Evolutionary conservation across 2,113 vertebrate species (phyloP).

Genomic region (Synchiropus splendidus): DNA sequence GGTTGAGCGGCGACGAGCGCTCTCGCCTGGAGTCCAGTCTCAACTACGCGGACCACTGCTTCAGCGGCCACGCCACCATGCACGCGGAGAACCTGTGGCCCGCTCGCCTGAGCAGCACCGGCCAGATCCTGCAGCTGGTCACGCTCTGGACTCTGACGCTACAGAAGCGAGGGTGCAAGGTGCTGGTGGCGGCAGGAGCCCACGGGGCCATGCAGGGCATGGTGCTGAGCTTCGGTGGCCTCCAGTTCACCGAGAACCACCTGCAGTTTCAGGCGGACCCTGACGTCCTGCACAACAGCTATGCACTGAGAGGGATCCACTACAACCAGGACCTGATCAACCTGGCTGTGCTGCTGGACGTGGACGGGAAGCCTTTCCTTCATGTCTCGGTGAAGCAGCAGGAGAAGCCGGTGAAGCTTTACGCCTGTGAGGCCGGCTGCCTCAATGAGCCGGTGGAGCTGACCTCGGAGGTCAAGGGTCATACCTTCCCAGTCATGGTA

Average conservation of each 20-base stretch:
- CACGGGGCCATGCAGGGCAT: conserved; percentile 91
- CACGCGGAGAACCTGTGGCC: conserved; percentile 95
- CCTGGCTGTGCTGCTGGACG: conserved; percentile 80
- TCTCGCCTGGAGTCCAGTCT: conserved; percentile 78
- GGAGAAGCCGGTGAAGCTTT: conserved; percentile 81
- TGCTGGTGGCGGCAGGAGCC: conserved; percentile 77
- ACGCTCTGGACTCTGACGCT: conserved; percentile 89
- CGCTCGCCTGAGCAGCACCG: conserved; percentile 59
- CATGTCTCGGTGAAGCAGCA: conserved; percentile 84
- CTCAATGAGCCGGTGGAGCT: conserved; percentile 90
- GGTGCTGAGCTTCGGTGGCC: conserved; percentile 92
- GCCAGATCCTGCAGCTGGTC: conserved; percentile 84
- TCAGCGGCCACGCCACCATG: conserved; percentile 95
- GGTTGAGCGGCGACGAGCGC: conserved; percentile 66
- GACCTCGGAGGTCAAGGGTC: conserved; percentile 78
- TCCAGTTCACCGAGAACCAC: conserved; percentile 97
- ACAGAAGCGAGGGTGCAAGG: conserved; percentile 90
- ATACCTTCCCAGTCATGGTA: conserved; percentile 89
- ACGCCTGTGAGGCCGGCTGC: conserved; percentile 91
- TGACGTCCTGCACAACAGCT: conserved; percentile 92
- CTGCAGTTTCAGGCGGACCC: conserved; percentile 97
- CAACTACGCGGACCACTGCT: conserved; percentile 94
- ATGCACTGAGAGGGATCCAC: conserved; percentile 84
- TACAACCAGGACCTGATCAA: conserved; percentile 88
- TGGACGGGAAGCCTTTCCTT: conserved; percentile 82